Conservation (phyloP, 2,888 invertebrate genomes). For the Nephrotoma appendiculata region DNA sequence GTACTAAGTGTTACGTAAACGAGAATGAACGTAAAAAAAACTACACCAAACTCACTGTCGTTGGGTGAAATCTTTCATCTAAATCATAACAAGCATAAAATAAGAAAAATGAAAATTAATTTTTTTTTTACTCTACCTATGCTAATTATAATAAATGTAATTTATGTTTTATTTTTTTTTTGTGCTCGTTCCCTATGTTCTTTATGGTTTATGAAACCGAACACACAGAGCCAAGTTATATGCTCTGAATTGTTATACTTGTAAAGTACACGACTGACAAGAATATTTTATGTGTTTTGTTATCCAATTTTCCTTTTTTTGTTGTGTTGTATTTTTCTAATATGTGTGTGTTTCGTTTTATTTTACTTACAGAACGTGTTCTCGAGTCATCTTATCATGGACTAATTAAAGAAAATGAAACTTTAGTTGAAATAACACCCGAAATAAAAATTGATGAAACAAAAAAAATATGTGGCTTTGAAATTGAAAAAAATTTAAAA, state of each 20-base stretch:
- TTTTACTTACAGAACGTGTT: constrained; percentile 24
- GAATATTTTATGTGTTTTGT: background rate
- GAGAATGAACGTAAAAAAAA: background rate
- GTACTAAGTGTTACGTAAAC: background rate
- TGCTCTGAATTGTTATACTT: background rate
- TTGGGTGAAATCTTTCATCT: background rate
- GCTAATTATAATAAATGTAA: background rate
- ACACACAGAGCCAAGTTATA: background rate
- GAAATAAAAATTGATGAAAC: constrained; percentile 67
- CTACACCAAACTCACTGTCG: background rate
- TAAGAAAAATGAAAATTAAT: background rate
- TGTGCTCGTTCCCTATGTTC: background rate
- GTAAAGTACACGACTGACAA: background rate
- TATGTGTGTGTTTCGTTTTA: background rate
- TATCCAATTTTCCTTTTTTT: background rate
- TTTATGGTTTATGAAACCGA: background rate
- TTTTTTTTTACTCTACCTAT: background rate
- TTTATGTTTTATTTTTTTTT: background rate
- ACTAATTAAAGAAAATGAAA: constrained; percentile 83
- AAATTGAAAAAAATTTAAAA: constrained; percentile 82
- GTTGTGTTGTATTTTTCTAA: background rate
- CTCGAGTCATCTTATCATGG: constrained; percentile 85
- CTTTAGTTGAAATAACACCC: constrained; percentile 84
- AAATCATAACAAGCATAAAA: background rate
- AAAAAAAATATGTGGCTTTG: constrained; percentile 71